These are phyloP conservation scores for Mesoclemmys tuberculata DNA, from an alignment of 2,113 vertebrate genomes.

Conservation along the genomic window DNA sequence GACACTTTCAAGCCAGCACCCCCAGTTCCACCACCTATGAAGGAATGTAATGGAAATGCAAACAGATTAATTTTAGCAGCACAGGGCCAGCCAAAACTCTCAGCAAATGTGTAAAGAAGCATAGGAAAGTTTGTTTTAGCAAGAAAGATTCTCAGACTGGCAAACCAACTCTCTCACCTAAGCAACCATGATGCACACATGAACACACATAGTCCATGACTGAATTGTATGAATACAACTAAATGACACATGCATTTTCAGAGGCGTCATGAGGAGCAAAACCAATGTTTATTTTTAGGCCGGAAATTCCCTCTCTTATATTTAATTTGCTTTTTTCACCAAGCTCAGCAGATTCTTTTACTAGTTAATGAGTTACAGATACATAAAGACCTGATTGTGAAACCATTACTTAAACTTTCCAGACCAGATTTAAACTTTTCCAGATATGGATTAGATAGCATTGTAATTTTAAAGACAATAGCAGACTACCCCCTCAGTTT, in stretches of 20 bases:
- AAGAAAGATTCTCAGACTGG: background rate
- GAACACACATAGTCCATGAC: background rate
- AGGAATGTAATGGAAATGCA: background rate
- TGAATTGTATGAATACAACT: background rate
- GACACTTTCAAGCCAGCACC: no score
- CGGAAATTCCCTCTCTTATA: background rate
- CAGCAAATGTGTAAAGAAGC: background rate
- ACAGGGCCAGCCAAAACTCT: background rate
- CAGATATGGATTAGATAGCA: conserved; percentile 14
- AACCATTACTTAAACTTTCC: conserved; percentile 25
- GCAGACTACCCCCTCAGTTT: background rate
- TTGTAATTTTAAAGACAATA: conserved; percentile 46
- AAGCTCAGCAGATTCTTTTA: conserved; percentile 15
- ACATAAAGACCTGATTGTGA: background rate
- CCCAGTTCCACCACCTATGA: no score
- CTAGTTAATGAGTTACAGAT: conserved; percentile 37
- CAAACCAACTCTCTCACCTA: background rate
- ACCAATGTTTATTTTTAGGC: background rate
- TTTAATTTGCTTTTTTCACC: conserved; percentile 40
- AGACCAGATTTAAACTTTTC: background rate
- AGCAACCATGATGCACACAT: background rate
- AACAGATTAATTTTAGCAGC: background rate
- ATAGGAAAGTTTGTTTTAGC: conserved; percentile 19
- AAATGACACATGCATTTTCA: background rate
- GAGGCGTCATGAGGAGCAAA: background rate